These are phyloP conservation scores for Apostichopus parvimensis DNA, from an alignment of 35 echinoderm and acorn worm genomes.

Conservation along the genomic window DNA sequence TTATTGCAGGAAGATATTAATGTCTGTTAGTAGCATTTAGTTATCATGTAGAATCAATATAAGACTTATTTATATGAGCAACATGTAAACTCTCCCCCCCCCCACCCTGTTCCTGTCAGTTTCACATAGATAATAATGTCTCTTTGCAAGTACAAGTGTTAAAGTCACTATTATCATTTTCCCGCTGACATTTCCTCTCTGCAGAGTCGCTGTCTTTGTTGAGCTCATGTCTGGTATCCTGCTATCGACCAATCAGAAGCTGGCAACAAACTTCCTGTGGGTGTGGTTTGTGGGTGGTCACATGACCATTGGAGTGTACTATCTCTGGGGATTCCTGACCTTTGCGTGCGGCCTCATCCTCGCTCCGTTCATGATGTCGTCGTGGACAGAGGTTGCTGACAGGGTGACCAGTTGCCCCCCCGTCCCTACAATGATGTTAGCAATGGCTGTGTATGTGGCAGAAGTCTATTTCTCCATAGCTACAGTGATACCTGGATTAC, in stretches of 20 bases:
- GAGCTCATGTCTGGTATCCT: constrained; percentile 87
- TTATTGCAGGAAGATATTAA: too few relatives aligned
- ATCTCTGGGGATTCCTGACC: constrained; percentile 65
- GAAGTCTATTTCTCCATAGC: constrained; percentile 74
- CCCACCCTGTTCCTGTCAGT: too few relatives aligned
- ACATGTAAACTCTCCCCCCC: too few relatives aligned
- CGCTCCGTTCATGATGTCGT: constrained; percentile 76
- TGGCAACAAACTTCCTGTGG: constrained; percentile 87
- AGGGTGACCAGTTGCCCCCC: constrained; percentile 81
- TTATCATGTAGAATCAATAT: too few relatives aligned
- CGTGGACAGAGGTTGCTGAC: constrained; percentile 91
- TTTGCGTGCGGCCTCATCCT: constrained; percentile 82
- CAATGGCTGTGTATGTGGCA: constrained; percentile 70
- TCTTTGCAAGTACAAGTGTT: too few relatives aligned
- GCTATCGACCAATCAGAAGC: constrained; percentile 79
- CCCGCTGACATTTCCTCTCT: background rate
- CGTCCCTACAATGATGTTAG: constrained; percentile 66
- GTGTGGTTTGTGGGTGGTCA: constrained; percentile 93
- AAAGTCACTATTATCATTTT: too few relatives aligned
- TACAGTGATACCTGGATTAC: constrained; percentile 51
- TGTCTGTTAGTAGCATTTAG: too few relatives aligned
- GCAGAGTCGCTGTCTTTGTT: constrained; percentile 83
- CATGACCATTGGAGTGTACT: constrained; percentile 73
- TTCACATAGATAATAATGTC: too few relatives aligned
- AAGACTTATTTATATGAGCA: too few relatives aligned